Conservation (phyloP, 2,113 vertebrate species). For the Thalassoma bifasciatum region DNA sequence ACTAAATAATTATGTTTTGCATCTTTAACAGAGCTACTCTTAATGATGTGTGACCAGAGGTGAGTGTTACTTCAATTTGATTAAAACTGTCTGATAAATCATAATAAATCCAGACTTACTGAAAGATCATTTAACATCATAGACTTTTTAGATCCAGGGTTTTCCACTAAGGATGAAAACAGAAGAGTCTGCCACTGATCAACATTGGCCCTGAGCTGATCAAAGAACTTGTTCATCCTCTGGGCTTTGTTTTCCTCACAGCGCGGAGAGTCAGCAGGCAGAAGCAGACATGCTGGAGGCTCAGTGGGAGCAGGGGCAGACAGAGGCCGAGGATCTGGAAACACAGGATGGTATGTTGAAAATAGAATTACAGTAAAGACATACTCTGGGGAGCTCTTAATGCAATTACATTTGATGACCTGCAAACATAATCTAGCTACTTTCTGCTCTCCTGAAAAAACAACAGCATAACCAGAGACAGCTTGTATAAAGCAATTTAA, state of each 20-base stretch:
- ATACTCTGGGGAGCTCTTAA: neutral
- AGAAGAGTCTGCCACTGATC: neutral
- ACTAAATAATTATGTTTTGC: too few species aligned
- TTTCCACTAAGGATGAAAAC: neutral
- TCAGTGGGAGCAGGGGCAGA: neutral
- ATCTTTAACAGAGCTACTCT: neutral
- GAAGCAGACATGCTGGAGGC: slow-evolving; percentile 2
- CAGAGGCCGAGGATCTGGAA: slow-evolving; percentile 2
- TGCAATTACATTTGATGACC: slow-evolving; percentile 13
- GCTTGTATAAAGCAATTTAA: neutral
- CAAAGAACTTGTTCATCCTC: neutral
- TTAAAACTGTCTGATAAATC: too few species aligned
- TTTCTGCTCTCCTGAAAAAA: neutral
- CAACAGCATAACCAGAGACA: neutral
- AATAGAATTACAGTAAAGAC: slow-evolving; percentile 25
- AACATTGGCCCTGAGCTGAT: neutral
- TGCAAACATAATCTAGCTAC: neutral
- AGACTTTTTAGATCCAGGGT: neutral
- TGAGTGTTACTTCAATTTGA: slow-evolving; percentile 13
- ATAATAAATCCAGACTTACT: neutral
- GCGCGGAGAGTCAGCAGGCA: accelerated
- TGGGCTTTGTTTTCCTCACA: slow-evolving; percentile 11
- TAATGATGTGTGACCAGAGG: neutral
- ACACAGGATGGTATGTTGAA: slow-evolving; percentile 24
- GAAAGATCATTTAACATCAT: too few species aligned